Evolutionary conservation across 2,113 vertebrate genomes (phyloP).

Genomic region (Lycaon pictus): DNA sequence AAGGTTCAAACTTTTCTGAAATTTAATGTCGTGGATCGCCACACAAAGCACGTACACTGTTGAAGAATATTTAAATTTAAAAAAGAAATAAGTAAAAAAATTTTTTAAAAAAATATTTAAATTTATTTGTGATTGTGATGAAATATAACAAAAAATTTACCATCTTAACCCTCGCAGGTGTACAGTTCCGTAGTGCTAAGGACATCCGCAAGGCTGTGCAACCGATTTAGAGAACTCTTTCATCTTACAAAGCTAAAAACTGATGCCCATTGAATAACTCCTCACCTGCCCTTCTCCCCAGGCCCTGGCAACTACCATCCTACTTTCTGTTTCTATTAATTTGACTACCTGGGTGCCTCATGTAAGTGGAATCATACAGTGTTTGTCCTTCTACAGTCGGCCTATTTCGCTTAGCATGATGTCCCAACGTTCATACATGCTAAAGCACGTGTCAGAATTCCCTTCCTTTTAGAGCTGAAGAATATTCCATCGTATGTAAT

Average conservation of each 20-base stretch:
- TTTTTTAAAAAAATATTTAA: not conserved
- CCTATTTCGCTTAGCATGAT: not conserved
- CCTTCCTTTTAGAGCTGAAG: not conserved
- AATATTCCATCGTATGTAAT: not conserved
- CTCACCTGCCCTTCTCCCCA: not conserved
- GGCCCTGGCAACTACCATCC: not conserved
- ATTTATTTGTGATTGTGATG: not conserved
- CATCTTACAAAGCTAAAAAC: slow-evolving; percentile 11
- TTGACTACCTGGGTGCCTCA: not conserved
- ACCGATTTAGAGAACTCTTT: not conserved
- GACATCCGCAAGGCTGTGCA: not conserved
- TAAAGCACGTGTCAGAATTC: not conserved
- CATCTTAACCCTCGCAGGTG: not conserved
- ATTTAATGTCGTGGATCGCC: not conserved
- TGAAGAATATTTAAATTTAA: not conserved
- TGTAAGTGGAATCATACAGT: not conserved
- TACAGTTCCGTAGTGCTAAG: not conserved
- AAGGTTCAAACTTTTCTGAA: not conserved
- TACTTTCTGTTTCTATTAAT: not conserved
- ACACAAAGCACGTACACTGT: not conserved
- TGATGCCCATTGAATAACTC: not conserved
- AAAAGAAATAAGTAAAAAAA: too few relatives aligned
- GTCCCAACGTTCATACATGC: not conserved
- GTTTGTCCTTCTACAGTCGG: not conserved
- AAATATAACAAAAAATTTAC: not conserved